Evolutionary conservation across 2,888 invertebrate genomes (phyloP).

Genomic region (Diachrysia chrysitis): DNA sequence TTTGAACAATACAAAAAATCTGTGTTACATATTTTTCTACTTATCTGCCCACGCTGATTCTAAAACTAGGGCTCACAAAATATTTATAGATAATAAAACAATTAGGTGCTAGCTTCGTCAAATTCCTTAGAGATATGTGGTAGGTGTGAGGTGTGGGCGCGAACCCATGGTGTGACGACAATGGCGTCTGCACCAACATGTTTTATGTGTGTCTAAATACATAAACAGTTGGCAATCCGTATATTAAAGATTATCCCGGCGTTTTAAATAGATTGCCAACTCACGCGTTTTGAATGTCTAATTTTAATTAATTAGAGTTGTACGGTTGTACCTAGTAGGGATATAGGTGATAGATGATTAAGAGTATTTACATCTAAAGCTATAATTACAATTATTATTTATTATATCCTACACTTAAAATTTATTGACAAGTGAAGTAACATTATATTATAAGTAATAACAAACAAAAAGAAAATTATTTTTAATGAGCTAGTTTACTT

Average conservation of each 20-base stretch:
- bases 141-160: constrained; percentile 44
- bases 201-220: constrained; percentile 23
- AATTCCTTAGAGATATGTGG: constrained; percentile 9
- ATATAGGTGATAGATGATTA: neutral
- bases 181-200: constrained; percentile 37
- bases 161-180: constrained; percentile 36
- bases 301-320: neutral
- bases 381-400: neutral
- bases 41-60: neutral
- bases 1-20: neutral
- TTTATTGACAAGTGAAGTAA: neutral
- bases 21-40: neutral
- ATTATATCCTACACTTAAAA: neutral
- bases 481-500: no score
- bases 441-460: no score
- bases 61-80: neutral
- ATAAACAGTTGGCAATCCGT: constrained; percentile 31
- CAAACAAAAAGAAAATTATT: neutral
- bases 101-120: neutral
- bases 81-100: no score
- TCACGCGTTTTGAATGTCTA: constrained; percentile 5
- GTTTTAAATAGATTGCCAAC: constrained; percentile 5
- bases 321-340: neutral
- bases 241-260: constrained; percentile 34
- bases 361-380: neutral